Conservation (phyloP, 1,140 invertebrate species). For the Caenorhabditis briggsae region DNA sequence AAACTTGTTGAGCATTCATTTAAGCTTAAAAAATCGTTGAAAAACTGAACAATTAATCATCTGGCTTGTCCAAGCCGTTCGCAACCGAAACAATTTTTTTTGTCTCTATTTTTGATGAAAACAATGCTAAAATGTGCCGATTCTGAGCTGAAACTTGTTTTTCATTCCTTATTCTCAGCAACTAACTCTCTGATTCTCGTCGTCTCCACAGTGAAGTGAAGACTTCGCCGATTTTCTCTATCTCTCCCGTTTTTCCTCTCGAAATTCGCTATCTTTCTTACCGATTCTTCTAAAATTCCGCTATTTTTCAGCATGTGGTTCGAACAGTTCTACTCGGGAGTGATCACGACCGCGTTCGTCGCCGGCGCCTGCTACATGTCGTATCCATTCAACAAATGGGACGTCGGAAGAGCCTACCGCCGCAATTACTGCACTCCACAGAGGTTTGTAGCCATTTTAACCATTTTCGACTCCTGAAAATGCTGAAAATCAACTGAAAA, state of each 20-base stretch:
- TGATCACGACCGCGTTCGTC: conserved; percentile 67
- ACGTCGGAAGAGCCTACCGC: conserved; percentile 64
- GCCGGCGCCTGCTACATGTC: conserved; percentile 66
- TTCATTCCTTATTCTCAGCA: no score
- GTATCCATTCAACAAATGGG: conserved; percentile 67
- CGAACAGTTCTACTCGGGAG: conserved; percentile 69
- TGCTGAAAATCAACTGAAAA: neutral
- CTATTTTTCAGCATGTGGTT: conserved; percentile 66
- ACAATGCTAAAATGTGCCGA: no score
- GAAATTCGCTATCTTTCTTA: neutral
- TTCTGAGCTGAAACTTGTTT: no score
- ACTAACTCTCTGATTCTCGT: no score
- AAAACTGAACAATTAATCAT: no score
- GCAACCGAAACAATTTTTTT: no score
- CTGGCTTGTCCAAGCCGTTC: no score
- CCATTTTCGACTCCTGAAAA: neutral
- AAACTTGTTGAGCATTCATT: no score
- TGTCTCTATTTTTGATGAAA: no score
- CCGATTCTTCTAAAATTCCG: neutral
- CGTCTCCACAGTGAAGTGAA: no score
- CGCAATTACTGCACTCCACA: conserved; percentile 62
- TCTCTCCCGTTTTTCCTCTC: neutral
- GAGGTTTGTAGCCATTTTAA: conserved; percentile 38
- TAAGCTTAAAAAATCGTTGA: no score
- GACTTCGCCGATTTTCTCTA: no score